Percentiles rank a stretch among this genome's conserved stretches.
Conservation (phyloP, 2,113 vertebrate species). For the Tamias sibiricus region DNA sequence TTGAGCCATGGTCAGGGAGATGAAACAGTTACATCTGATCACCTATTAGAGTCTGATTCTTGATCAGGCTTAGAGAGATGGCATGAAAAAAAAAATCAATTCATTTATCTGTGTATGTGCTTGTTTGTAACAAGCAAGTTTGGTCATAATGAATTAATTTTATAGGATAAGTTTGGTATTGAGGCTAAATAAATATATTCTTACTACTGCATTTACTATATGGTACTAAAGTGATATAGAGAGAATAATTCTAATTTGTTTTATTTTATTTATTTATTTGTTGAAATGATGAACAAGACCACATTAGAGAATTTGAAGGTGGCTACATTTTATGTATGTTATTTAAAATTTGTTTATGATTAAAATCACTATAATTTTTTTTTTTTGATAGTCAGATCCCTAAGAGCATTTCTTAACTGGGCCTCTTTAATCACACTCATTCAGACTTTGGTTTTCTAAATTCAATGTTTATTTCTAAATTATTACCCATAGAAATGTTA, state of each 20-base stretch:
- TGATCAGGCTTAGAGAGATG: not conserved
- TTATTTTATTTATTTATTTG: conserved; percentile 6
- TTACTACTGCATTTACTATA: not conserved
- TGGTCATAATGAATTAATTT: not conserved
- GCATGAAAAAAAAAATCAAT: not conserved
- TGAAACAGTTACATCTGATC: not conserved
- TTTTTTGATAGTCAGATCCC: not conserved
- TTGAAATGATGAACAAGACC: not conserved
- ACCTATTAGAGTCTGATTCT: not conserved
- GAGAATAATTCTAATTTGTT: not conserved
- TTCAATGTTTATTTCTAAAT: conserved; percentile 49
- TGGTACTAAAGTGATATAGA: not conserved
- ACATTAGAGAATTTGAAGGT: not conserved
- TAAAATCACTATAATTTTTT: conserved; percentile 14
- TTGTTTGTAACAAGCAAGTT: not conserved
- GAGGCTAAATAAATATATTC: not conserved
- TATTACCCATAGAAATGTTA: not conserved
- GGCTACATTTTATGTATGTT: not conserved
- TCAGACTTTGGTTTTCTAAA: conserved; percentile 43
- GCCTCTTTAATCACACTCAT: not conserved
- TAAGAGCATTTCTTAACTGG: conserved; percentile 10
- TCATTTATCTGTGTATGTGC: not conserved
- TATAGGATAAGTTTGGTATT: not conserved
- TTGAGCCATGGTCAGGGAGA: not conserved
- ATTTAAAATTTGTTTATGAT: not conserved